phyloP scores from a whole-genome alignment of 2,113 vertebrate species.

The Prolemur simus region DNA sequence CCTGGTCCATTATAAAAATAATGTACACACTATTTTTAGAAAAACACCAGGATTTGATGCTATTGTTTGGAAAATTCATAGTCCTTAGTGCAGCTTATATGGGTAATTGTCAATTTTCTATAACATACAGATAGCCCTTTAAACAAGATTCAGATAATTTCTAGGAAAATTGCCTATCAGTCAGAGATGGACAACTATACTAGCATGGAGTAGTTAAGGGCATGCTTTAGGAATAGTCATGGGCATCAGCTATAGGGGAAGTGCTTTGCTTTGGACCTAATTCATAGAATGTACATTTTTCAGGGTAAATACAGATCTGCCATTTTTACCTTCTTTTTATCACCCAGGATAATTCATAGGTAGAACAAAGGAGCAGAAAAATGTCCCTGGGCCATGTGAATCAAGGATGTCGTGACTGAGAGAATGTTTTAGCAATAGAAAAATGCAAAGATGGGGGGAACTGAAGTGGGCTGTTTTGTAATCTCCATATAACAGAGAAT shows the following conservation, averaged over 20 bases:
- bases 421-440: constrained; percentile 11
- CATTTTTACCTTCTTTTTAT: not conserved
- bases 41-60: not conserved
- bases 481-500: not conserved
- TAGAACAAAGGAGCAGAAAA: not conserved
- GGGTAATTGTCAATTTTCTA: constrained; percentile 12
- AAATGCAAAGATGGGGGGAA: not conserved
- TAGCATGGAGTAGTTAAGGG: not conserved
- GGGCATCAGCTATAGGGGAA: not conserved
- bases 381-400: not conserved
- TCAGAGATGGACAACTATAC: not conserved
- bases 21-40: not conserved
- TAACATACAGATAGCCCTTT: not conserved
- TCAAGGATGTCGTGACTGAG: not conserved
- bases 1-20: constrained; percentile 13
- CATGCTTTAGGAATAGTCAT: not conserved
- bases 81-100: not conserved
- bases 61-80: constrained; percentile 26
- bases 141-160: not conserved
- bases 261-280: not conserved
- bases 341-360: not conserved
- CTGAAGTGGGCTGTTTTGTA: not conserved
- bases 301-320: not conserved
- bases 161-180: not conserved
- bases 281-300: not conserved